phyloP scores from a whole-genome alignment of 2,113 vertebrate species.

The Clarias gariepinus region DNA sequence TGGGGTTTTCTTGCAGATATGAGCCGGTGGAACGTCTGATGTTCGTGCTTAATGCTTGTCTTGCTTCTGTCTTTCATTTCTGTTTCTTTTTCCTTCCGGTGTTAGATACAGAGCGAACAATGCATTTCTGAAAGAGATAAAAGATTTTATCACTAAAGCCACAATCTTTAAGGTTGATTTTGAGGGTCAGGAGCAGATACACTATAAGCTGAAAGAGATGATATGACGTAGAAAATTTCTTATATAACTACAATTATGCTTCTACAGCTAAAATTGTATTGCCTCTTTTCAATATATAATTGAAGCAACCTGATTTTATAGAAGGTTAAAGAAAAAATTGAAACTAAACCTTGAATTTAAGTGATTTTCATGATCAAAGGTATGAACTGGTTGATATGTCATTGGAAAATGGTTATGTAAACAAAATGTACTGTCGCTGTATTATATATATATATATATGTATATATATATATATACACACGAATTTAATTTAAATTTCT shows the following conservation, averaged over 20 bases:
- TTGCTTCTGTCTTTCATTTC: slow-evolving; percentile 32
- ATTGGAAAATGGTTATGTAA: not conserved
- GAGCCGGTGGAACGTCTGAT: slow-evolving; percentile 54
- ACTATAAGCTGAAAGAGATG: not conserved
- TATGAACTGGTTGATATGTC: not conserved
- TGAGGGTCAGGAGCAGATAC: not conserved
- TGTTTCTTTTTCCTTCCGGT: slow-evolving; percentile 8
- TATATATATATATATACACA: too few species aligned
- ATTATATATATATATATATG: not conserved
- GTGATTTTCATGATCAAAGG: not conserved
- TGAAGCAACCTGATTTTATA: not conserved
- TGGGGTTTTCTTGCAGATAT: slow-evolving; percentile 67
- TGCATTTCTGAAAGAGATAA: not conserved
- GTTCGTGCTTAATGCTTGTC: slow-evolving; percentile 13
- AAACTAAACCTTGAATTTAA: not conserved
- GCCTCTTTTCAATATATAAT: not conserved
- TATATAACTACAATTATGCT: not conserved
- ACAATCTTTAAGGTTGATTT: not conserved
- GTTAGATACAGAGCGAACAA: slow-evolving; percentile 3
- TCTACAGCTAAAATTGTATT: not conserved
- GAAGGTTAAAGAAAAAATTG: not conserved
- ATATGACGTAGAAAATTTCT: not conserved
- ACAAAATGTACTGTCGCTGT: not conserved
- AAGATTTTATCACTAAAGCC: not conserved
- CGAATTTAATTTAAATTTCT: too few species aligned